These are phyloP conservation scores for Hippasteria phrygiana DNA, from an alignment of 53 echinoderm and acorn worm genomes.

Conservation along the genomic window DNA sequence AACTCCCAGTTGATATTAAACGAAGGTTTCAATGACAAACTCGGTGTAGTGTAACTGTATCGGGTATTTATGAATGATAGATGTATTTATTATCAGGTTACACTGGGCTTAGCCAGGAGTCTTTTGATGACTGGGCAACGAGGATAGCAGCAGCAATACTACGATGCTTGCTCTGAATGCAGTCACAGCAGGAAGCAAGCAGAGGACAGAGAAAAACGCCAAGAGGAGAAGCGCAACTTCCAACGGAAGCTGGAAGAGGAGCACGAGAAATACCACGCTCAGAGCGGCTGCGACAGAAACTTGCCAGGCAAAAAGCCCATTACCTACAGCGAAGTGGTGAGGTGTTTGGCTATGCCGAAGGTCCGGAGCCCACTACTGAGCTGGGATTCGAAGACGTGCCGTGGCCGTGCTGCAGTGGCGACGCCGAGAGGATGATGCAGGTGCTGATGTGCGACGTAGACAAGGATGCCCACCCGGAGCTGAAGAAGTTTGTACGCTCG, in stretches of 20 bases:
- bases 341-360: constrained; percentile 73
- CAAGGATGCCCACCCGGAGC: constrained; percentile 61
- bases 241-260: constrained; percentile 71
- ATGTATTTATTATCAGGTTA: constrained; percentile 37
- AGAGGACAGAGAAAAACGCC: constrained; percentile 3
- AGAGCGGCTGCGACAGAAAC: constrained; percentile 73
- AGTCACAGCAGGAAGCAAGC: background rate
- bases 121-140: constrained; percentile 85
- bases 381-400: constrained; percentile 76
- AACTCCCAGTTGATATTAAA: no score
- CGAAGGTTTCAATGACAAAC: no score
- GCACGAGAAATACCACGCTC: constrained; percentile 63
- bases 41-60: background rate
- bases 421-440: constrained; percentile 74
- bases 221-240: constrained; percentile 42
- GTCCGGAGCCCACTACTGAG: constrained; percentile 11
- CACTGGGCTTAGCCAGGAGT: constrained; percentile 48
- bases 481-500: constrained; percentile 79
- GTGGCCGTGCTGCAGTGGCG: constrained; percentile 72
- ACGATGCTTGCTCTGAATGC: background rate
- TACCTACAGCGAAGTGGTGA: constrained; percentile 68
- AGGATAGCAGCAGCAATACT: constrained; percentile 64
- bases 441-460: constrained; percentile 82
- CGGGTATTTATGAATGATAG: background rate
- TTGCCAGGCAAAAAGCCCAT: constrained; percentile 68